Evolutionary conservation across 2,888 invertebrate genomes (phyloP), one percentile per base, ranked within the genome.

Genomic region (Sarcophaga carnaria): DNA sequence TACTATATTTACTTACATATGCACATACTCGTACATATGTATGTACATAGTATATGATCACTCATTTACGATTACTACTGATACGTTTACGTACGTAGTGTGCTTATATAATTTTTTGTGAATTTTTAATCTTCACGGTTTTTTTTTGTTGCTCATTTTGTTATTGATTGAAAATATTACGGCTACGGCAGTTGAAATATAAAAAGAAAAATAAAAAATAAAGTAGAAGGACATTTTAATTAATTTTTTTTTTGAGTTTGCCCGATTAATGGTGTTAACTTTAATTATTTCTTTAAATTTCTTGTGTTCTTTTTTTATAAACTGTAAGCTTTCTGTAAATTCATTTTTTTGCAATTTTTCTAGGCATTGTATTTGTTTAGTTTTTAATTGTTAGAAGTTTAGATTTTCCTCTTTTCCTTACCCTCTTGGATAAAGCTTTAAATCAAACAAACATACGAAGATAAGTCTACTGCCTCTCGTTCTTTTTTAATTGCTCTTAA

Each of bases 121-220:
- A 20, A 45, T 64, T 37, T 37, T 37, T 37, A 37, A 37, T 37
- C 37, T 22, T 60, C 20, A 10, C 11, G 62, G 27, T 64, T 6
- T 69, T 22, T 37, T 22, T 70, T 49, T 17, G 70, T n/a, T 75
- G 10, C 37, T 45, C 64, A 47, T 79, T 76, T 76, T 77, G 37
- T 54, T 78, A 87, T 84, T 87, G 87, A 87, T 87, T 79, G 84
- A 84, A 74, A 76, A 72, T 37, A 14, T 67, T 78, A 71, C 60
- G 86, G 80, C 14, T 78, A 71, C 60, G 86, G 80, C 14, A 54
- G 5, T 66, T 69, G 37, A 10, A 37, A 37, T 37, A 37, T 12
- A 17, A 47, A 8, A 12, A 10, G 14, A 54, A 60, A 12, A 72
- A 20, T 0, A 3, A 10, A 10, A 17, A 17, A 2, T 2, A 59